Evolutionary conservation across 2,888 invertebrate genomes (phyloP), one percentile per base, ranked within the genome.

Genomic region (Chaetogeoica ovagalla): DNA sequence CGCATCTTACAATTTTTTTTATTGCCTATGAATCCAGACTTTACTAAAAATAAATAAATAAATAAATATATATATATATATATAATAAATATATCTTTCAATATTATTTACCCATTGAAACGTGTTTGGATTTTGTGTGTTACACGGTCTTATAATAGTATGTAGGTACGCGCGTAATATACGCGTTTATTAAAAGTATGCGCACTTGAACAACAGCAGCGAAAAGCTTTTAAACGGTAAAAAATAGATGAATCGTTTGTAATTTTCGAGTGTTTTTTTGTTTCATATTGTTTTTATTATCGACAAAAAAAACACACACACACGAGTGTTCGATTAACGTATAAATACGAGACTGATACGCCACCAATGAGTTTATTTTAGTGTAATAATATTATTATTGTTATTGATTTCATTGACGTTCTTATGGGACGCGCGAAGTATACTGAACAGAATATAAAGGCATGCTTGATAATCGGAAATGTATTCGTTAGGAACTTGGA

Each of bases 211-310:
- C 55, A 52, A 19, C 37, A 39, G 63, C 9, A 21, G 7, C 39
- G 63, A 76, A 76, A 76, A 76, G 59, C 76, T 69, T 69, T 76
- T 76, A 60, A 69, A 76, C 2, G 68, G 59, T 60, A 68, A 69
- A 76, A 76, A 76, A 76, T 76, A 76, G 68, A 68, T 48, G 55
- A 59, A 76, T 59, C 59, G n/a, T 43, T 68, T 76, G 68, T 52
- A 30, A 30, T 68, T 60, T 68, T 69, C 68, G 76, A 76, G 76
- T 76, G 76, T 13, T 48, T 43, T 60, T 59, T 68, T 30, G 30
- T 30, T 59, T 57, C n/a, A 66, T 17, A 57, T 75, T 66, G 21
- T 57, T 21, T 15, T 62, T 19, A 30, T n/a, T 73, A 37, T 52
- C 21, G 1, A 60, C 9, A 37, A 69, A 59, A 59, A 37, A 5